Conservation (phyloP, 2,888 invertebrate species). For the Cheilosia vernalis region DNA sequence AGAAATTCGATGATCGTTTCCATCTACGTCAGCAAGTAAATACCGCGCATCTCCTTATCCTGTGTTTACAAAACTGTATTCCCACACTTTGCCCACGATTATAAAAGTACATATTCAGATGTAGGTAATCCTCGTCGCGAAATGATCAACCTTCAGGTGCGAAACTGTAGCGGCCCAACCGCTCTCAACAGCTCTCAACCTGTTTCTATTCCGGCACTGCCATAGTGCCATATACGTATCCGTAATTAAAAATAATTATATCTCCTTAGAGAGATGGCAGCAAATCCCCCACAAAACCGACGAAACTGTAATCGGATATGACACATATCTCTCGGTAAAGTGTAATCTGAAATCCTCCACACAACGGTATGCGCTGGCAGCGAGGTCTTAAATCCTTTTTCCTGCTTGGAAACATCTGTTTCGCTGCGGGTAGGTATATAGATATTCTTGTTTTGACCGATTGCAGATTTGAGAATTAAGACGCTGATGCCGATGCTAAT, state of each 20-base stretch:
- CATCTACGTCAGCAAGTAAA: no score
- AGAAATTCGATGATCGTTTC: constrained; percentile 37
- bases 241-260: constrained; percentile 74
- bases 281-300: constrained; percentile 65
- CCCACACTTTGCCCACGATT: constrained; percentile 19
- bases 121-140: constrained; percentile 57
- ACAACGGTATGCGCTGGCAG: constrained; percentile 21
- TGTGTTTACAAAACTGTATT: constrained; percentile 21
- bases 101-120: constrained; percentile 53
- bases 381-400: constrained; percentile 72
- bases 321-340: constrained; percentile 41
- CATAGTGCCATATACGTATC: neutral
- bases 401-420: constrained; percentile 64
- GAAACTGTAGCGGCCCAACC: constrained; percentile 11
- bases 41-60: constrained; percentile 14
- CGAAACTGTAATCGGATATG: constrained; percentile 68
- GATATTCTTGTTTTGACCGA: constrained; percentile 73
- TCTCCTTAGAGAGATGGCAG: constrained; percentile 61
- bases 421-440: neutral
- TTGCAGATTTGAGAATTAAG: constrained; percentile 70
- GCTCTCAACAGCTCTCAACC: constrained; percentile 1
- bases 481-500: constrained; percentile 49
- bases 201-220: constrained; percentile 12
- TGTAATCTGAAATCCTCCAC: constrained; percentile 28
- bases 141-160: constrained; percentile 15